A percentile compares a stretch with the other conserved stretches of the same genome.
Evolutionary conservation across 2,113 vertebrate species (phyloP).

Genomic region (Poicephalus gulielmi): DNA sequence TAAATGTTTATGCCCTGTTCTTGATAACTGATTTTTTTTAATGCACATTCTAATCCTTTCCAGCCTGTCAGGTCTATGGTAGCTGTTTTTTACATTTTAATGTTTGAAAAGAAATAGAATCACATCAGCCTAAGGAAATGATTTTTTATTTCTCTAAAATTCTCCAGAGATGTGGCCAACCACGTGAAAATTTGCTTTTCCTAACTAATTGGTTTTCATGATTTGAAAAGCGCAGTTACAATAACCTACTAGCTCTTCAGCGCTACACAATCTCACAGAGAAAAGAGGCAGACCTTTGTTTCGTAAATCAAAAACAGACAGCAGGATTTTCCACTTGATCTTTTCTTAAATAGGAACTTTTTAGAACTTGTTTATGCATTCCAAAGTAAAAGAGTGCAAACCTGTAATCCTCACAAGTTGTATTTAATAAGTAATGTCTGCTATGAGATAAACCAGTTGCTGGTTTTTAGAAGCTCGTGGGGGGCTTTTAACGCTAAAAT

Average conservation of each 20-base stretch:
- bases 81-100: neutral
- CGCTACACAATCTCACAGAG: neutral
- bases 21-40: neutral
- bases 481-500: neutral
- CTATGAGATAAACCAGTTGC: neutral
- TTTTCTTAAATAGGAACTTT: neutral
- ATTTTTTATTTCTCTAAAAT: neutral
- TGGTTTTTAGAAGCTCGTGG: neutral
- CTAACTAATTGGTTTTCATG: neutral
- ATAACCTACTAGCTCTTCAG: neutral
- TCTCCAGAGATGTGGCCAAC: neutral
- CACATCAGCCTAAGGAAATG: neutral
- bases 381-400: neutral
- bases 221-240: neutral
- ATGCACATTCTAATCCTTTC: neutral
- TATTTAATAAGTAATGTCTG: neutral
- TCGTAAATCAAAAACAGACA: neutral
- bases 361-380: neutral
- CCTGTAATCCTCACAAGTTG: neutral
- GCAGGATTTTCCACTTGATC: neutral
- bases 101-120: neutral
- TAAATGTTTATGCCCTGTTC: neutral
- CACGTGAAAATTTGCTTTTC: neutral
- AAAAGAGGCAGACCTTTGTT: neutral
- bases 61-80: neutral